phyloP scores from a whole-genome alignment of 1,140 invertebrate species.

The Mycetomoellerius zeteki region DNA sequence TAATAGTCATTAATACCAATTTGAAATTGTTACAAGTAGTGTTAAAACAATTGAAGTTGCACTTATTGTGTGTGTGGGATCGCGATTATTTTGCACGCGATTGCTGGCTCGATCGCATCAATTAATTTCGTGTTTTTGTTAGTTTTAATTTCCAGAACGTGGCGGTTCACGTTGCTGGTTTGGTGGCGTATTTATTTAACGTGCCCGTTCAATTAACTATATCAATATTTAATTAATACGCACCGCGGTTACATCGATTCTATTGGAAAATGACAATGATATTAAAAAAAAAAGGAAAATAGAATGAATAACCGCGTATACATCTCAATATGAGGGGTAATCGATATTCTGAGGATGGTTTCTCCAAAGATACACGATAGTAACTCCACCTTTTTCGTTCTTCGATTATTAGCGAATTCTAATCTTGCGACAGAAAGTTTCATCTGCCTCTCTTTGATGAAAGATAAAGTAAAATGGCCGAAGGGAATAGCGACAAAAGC shows the following conservation, averaged over 20 bases:
- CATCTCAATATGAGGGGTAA: background rate
- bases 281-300: conserved; percentile 33
- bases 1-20: conserved; percentile 41
- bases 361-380: background rate
- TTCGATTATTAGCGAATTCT: conserved; percentile 57
- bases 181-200: conserved; percentile 56
- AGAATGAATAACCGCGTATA: conserved; percentile 7
- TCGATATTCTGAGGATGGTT: conserved; percentile 34
- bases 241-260: conserved; percentile 26
- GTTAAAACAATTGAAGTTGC: conserved; percentile 19
- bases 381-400: conserved; percentile 4
- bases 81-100: conserved; percentile 24
- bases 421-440: conserved; percentile 62
- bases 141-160: conserved; percentile 45
- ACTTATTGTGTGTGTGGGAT: conserved; percentile 36
- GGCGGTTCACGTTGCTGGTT: conserved; percentile 13
- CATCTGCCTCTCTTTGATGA: conserved; percentile 45
- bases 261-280: conserved; percentile 43
- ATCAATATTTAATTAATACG: conserved; percentile 64
- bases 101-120: conserved; percentile 43
- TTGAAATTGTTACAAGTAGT: conserved; percentile 17
- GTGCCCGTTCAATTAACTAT: conserved; percentile 53
- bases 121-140: conserved; percentile 62
- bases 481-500: conserved; percentile 29
- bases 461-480: conserved; percentile 60